Evolutionary conservation across 2,797 vertebrate genomes (phyloP).

Genomic region (Channa striata): DNA sequence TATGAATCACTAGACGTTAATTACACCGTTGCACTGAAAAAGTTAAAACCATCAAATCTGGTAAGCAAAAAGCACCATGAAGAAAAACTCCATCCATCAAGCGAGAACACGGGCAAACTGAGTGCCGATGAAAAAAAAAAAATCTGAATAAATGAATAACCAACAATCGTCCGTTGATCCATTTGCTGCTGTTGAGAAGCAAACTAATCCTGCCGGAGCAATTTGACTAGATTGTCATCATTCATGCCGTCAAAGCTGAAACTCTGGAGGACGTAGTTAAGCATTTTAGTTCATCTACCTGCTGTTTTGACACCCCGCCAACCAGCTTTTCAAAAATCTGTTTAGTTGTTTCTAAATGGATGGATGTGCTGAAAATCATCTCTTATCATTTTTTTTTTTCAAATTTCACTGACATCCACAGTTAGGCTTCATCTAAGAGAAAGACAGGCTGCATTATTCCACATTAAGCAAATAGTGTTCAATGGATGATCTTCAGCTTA

Average conservation of each 20-base stretch:
- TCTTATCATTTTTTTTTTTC: not conserved
- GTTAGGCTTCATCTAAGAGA: not conserved
- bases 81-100: too few species aligned
- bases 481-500: too few species aligned
- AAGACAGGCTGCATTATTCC: too few species aligned
- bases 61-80: not conserved
- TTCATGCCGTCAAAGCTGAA: not conserved
- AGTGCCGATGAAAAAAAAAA: too few species aligned
- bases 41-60: not conserved
- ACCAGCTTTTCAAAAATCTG: slow-evolving; percentile 7
- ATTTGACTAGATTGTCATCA: too few species aligned
- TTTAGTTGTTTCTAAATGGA: not conserved
- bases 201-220: not conserved
- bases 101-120: too few species aligned
- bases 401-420: not conserved
- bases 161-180: not conserved
- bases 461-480: too few species aligned
- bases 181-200: not conserved
- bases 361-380: not conserved
- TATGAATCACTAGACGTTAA: not conserved
- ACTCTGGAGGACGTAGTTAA: slow-evolving; percentile 2
- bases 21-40: not conserved
- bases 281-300: slow-evolving; percentile 5
- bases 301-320: not conserved
- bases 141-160: not conserved